phyloP scores from a whole-genome alignment of 2,797 vertebrate species.

The Avahi laniger region DNA sequence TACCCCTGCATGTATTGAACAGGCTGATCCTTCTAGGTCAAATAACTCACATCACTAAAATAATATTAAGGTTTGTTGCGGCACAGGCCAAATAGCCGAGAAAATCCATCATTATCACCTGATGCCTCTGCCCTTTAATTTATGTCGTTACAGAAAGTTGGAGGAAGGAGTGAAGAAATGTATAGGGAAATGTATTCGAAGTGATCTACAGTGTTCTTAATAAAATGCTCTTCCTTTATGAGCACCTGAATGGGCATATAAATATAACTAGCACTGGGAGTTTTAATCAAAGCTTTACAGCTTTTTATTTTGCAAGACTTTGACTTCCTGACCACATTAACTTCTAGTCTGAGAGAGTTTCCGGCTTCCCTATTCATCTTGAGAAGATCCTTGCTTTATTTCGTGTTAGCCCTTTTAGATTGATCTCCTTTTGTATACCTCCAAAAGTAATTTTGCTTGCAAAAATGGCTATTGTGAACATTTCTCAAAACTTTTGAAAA shows the following conservation, averaged over 20 bases:
- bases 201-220: slow-evolving; percentile 63
- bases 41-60: slow-evolving; percentile 59
- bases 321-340: slow-evolving; percentile 56
- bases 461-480: background rate
- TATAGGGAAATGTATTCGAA: slow-evolving; percentile 60
- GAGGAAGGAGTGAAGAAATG: slow-evolving; percentile 42
- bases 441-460: background rate
- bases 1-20: slow-evolving; percentile 51
- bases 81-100: slow-evolving; percentile 46
- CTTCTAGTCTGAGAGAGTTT: slow-evolving; percentile 12
- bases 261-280: slow-evolving; percentile 64
- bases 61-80: slow-evolving; percentile 73
- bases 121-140: slow-evolving; percentile 67
- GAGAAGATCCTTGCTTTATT: background rate
- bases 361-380: background rate
- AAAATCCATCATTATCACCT: slow-evolving; percentile 64
- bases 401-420: background rate
- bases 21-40: slow-evolving; percentile 64
- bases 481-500: slow-evolving; percentile 12
- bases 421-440: background rate
- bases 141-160: slow-evolving; percentile 54
- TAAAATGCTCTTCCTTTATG: slow-evolving; percentile 69
- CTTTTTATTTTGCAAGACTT: slow-evolving; percentile 56
- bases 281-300: slow-evolving; percentile 69
- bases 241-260: slow-evolving; percentile 59